Evolutionary conservation across 2,797 vertebrate genomes (phyloP), one percentile per base, ranked within the genome.

Genomic region (Mus spretus): DNA sequence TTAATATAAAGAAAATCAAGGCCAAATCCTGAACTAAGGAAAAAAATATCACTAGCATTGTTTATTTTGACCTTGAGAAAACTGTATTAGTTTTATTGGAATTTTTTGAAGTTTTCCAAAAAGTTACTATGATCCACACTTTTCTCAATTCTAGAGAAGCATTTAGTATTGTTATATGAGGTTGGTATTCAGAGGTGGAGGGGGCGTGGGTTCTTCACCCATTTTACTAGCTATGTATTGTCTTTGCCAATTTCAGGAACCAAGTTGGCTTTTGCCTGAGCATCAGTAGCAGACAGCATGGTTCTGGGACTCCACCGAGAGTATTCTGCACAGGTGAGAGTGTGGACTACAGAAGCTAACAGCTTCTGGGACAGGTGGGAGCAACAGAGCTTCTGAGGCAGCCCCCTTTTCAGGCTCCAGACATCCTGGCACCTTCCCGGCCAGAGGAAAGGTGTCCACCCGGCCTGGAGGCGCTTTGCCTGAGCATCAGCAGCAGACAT

Each of bases 31-130:
- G 7, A 6, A 37, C 0, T 74, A 59, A 37, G n/a, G n/a, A n/a
- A n/a, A 95, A 95, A 93, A 92, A 67, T 82, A 57, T 79, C 14
- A 89, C n/a, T 78, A 40, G 53, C 6, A 10, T 24, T 70, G 63
- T 15, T 72, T 92, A 83, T 83, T 93, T 50, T 72, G 31, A 91
- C 89, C 19, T 83, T 90, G 47, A 78, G 31, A 89, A 92, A 93
- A 15, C 63, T 37, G 47, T 90, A 63, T 87, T 75, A 94, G 72
- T 77, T 92, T 14, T 15, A n/a, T 90, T 94, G 87, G 19, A 34
- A 47, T 95, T 50, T 75, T 82, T 85, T 79, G 57, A 53, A 34
- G 34, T 93, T 93, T 70, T n/a, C 47, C 12, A 86, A n/a, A 77
- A 95, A 44, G 8, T 67, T 65, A 57, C 44, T 40, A 4, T 80